Base-by-base conservation (phyloP, 2,113 vertebrate species). In the Leuciscus idus region DNA sequence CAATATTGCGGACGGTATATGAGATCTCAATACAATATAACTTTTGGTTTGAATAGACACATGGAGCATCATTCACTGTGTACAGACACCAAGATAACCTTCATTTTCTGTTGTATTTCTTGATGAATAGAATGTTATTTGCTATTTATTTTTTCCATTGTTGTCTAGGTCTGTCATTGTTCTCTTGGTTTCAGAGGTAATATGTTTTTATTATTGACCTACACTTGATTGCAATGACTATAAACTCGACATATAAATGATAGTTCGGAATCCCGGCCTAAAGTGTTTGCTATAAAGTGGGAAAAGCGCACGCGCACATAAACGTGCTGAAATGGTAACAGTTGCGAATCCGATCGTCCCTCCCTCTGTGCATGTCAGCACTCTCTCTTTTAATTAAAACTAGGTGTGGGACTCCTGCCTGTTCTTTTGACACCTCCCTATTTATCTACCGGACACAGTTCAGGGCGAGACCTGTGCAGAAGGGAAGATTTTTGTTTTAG, bases 361-460 rank as follows among this genome's bases (percentile, higher is more conserved):
- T 72, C 64, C 21, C 73, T 73, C 82, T 77, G 36, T 84, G 87
- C 83, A 73, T 81, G 79, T 88, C 80, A 77, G 81, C 85, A 59
- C 79, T 87, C 33, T 77, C 78, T 15, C 43, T 88, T 91, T 93
- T 92, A 91, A 92, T 94, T 83, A 91, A 87, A 93, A 88, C 87
- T 89, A 87, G 88, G 87, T 91, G 89, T 89, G 72, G 79, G 85
- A 84, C 84, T 85, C 89, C 85, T 85, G 28, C 87, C 85, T 84
- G 66, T 84, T 89, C 89, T 93, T 91, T 92, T 94, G 92, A 93
- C 94, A 92, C 91, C 89, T 92, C 79, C 12, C 76, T 92, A 87
- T 93, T 93, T 92, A 93, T 92, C 92, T 90, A 88, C 87, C 80
- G 90, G 91, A 92, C 89, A 75, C 66, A 10, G 87, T 90, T 90